Conservation (phyloP, 2,888 invertebrate species). For the Polylopha cassiicola region DNA sequence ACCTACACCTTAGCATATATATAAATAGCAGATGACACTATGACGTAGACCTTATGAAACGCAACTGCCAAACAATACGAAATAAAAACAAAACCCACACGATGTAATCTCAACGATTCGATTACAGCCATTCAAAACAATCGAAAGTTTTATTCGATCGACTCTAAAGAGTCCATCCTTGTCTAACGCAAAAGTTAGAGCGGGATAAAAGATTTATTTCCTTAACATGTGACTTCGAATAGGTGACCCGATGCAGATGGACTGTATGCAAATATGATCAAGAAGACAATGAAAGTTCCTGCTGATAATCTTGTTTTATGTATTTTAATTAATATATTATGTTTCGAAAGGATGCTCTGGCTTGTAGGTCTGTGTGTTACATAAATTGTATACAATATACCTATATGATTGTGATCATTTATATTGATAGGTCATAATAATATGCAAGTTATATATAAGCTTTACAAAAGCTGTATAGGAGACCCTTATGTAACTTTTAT, state of each 20-base stretch:
- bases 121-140: slow-evolving; percentile 17
- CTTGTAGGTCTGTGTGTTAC: no score
- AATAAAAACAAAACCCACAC: slow-evolving; percentile 28
- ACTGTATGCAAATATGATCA: slow-evolving; percentile 63
- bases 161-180: slow-evolving; percentile 4
- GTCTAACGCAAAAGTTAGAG: no score
- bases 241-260: slow-evolving; percentile 51
- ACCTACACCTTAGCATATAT: no score
- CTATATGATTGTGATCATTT: no score
- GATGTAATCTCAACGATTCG: slow-evolving; percentile 42
- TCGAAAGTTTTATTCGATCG: slow-evolving; percentile 9
- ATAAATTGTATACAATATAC: no score
- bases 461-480: no score
- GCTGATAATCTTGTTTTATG: slow-evolving; percentile 56
- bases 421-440: no score
- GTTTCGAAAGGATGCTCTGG: slow-evolving; percentile 4
- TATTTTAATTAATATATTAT: slow-evolving; percentile 25
- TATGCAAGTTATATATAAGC: no score
- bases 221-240: slow-evolving; percentile 33
- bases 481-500: no score
- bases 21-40: no score
- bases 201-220: no score
- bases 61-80: slow-evolving; percentile 38
- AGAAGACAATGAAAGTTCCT: slow-evolving; percentile 66
- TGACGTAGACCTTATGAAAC: no score